Percentiles rank a stretch among this genome's conserved stretches.
Conservation (phyloP, 2,797 vertebrate genomes). For the Adrianichthys oophorus region DNA sequence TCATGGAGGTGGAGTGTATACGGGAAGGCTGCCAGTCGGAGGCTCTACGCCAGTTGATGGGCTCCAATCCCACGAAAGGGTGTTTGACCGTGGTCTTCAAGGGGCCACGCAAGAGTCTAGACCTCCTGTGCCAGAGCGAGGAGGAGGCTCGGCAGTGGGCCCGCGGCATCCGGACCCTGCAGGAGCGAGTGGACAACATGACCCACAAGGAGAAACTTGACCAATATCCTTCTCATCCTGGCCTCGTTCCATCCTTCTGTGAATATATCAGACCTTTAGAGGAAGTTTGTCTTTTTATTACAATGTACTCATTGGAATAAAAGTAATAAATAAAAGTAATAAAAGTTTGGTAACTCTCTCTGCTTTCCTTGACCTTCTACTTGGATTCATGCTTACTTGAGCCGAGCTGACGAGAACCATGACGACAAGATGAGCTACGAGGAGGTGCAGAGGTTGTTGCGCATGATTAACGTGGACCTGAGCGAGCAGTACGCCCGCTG, state of each 20-base stretch:
- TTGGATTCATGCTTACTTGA: slow-evolving; percentile 91
- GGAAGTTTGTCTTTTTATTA: too few relatives aligned
- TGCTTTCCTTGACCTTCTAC: slow-evolving; percentile 74
- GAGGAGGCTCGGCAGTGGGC: slow-evolving; percentile 88
- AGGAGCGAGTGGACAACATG: slow-evolving; percentile 87
- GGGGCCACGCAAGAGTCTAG: slow-evolving; percentile 86
- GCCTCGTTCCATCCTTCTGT: not conserved
- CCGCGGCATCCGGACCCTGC: slow-evolving; percentile 86
- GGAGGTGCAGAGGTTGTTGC: slow-evolving; percentile 89
- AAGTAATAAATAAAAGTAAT: too few relatives aligned
- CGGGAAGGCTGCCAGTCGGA: slow-evolving; percentile 83
- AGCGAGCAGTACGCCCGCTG: slow-evolving; percentile 85
- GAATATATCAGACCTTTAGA: too few relatives aligned
- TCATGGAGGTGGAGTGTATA: slow-evolving; percentile 78
- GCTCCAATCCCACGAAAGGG: slow-evolving; percentile 72
- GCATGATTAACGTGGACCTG: slow-evolving; percentile 93
- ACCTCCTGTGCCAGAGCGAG: slow-evolving; percentile 82
- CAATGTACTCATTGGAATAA: too few relatives aligned
- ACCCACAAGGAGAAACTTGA: slow-evolving; percentile 90
- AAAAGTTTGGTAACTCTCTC: too few relatives aligned
- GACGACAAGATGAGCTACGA: slow-evolving; percentile 94
- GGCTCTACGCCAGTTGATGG: slow-evolving; percentile 75
- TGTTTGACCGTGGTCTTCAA: slow-evolving; percentile 91
- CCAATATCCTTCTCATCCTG: slow-evolving; percentile 85
- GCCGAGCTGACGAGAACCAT: slow-evolving; percentile 85